These are phyloP conservation scores for Girardinus metallicus DNA, from an alignment of 2,797 vertebrate genomes.

Conservation along the genomic window DNA sequence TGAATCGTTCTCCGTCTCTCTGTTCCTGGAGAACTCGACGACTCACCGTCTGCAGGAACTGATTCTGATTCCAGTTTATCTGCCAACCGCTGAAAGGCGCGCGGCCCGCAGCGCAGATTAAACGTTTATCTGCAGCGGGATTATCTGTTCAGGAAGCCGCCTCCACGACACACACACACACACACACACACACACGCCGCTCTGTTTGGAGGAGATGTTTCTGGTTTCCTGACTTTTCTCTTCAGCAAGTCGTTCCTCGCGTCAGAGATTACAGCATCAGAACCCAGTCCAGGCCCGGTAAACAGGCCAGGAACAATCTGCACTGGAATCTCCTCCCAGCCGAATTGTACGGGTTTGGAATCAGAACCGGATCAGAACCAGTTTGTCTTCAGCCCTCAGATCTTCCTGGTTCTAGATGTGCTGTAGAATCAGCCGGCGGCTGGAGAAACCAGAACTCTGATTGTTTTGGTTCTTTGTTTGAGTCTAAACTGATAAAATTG, in stretches of 20 bases:
- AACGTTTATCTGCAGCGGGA: conserved; percentile 40
- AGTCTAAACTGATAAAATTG: too few species aligned
- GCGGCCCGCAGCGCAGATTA: conserved; percentile 51
- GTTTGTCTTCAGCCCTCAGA: too few species aligned
- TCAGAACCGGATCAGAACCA: not conserved
- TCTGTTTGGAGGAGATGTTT: conserved; percentile 28
- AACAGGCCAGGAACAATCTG: too few species aligned
- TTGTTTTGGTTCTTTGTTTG: too few species aligned
- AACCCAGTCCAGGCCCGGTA: too few species aligned
- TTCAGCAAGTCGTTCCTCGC: conserved; percentile 61
- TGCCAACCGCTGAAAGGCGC: conserved; percentile 44
- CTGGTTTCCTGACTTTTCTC: conserved; percentile 51
- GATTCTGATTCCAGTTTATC: conserved; percentile 56
- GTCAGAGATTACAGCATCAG: conserved; percentile 7
- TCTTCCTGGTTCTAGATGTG: too few species aligned
- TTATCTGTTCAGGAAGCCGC: conserved; percentile 39
- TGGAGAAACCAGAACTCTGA: too few species aligned
- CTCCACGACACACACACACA: too few species aligned
- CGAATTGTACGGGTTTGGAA: not conserved
- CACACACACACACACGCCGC: too few species aligned
- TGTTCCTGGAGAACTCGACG: conserved; percentile 68
- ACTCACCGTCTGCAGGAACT: conserved; percentile 40
- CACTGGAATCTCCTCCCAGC: too few species aligned
- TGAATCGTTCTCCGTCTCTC: too few species aligned
- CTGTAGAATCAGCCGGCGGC: too few species aligned